Evolutionary conservation across 92 coral and sea anemone species (phyloP), one percentile per base, ranked within the genome.

Genomic region (Porites divaricata): DNA sequence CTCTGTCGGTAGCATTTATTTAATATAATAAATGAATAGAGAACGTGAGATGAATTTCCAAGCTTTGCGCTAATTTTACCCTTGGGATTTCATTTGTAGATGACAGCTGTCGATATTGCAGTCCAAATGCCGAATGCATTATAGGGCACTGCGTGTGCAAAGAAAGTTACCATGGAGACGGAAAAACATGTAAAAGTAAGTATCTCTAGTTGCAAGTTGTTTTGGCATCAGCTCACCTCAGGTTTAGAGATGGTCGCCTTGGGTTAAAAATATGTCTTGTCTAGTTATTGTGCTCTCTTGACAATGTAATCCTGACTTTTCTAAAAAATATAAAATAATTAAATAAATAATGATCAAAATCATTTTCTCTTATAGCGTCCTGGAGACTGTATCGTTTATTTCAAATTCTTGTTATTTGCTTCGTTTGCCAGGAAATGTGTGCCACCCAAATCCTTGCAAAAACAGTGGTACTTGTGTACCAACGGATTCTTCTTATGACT

Each of bases 381-480:
- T 26, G 35, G 35, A 26, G 35, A 3, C 35, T 26, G 2, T 35
- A 35, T 35, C 45, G 45, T 35, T 35, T 35, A 35, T 35, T 35
- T 6, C 45, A 4, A 35, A 35, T 35, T 35, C 45, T 6, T 13
- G 10, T 19, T n/a, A 19, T 50, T 12, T 67, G 62, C 28, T 65
- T 50, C 22, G 64, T 35, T 53, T 70, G 74, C 17, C 78, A 97
- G 99, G 91, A 84, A 97, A 97, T 74, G 99, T 97, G 28, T 97
- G 99, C 56, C 99, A 97, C 70, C 99, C 99, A 3, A 97, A 97
- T 59, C 99, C 99, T 9, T 97, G 99, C 81, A 93, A 89, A 82
- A 97, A 97, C 75, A 90, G 94, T 49, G 99, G 97, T 2, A 89
- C 89, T 12, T 97, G 99, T 72, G 83, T 93, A 17, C 95, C 98